phyloP scores from a whole-genome alignment of 1,140 invertebrate genomes.

The Copidosoma floridanum region DNA sequence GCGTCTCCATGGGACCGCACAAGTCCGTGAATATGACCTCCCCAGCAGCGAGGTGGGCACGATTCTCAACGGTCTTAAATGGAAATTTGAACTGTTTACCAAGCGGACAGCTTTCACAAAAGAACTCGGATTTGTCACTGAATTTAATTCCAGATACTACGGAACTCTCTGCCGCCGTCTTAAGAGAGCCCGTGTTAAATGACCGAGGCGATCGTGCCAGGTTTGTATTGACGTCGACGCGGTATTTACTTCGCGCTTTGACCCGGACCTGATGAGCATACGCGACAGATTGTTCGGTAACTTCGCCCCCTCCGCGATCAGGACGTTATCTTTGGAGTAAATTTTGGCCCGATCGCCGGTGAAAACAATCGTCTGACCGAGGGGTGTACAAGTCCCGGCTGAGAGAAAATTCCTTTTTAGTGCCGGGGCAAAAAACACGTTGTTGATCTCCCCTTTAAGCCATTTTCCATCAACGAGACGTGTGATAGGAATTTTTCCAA shows the following conservation, averaged over 20 bases:
- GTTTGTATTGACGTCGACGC: not conserved
- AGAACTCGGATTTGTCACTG: constrained; percentile 6
- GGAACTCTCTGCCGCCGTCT: not conserved
- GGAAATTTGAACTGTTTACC: constrained; percentile 40
- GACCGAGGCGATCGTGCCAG: constrained; percentile 2
- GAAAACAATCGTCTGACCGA: constrained; percentile 14
- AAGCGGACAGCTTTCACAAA: constrained; percentile 38
- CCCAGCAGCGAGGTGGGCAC: not conserved
- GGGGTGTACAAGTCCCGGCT: constrained; percentile 20
- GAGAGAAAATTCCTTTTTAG: constrained; percentile 29
- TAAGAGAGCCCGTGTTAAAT: not conserved
- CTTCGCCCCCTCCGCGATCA: not conserved
- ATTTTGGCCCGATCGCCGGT: not conserved
- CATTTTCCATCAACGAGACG: not conserved
- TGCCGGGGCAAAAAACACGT: constrained; percentile 26
- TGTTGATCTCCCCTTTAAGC: not conserved
- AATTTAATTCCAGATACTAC: not conserved
- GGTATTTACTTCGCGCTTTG: not conserved
- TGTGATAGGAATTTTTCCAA: constrained; percentile 3
- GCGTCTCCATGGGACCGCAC: constrained; percentile 41
- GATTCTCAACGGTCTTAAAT: constrained; percentile 19
- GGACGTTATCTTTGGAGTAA: constrained; percentile 4
- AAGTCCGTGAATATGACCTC: constrained; percentile 45
- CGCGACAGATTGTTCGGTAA: not conserved
- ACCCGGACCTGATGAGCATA: not conserved